Conservation (phyloP, 2,797 vertebrate genomes). For the Phoeniculus purpureus region DNA sequence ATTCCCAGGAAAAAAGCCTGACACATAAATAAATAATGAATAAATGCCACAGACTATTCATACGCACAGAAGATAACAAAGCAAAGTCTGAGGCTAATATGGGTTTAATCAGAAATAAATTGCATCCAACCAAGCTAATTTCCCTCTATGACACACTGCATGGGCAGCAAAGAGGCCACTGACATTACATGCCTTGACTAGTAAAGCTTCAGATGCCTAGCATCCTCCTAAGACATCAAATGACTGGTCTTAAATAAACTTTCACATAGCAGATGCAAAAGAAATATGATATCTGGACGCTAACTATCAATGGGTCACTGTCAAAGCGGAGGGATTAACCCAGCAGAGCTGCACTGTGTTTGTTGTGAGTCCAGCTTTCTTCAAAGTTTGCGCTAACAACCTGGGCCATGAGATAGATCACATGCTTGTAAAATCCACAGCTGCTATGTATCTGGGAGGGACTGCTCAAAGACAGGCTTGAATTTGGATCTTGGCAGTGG, state of each 20-base stretch:
- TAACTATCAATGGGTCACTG: constrained; percentile 1
- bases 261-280: constrained; percentile 46
- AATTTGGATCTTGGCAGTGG: constrained; percentile 28
- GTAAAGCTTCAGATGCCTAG: constrained; percentile 38
- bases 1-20: constrained; percentile 1
- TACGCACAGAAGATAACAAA: constrained; percentile 48
- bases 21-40: constrained; percentile 43
- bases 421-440: constrained; percentile 33
- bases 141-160: neutral
- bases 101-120: constrained; percentile 60
- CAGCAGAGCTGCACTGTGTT: constrained; percentile 1
- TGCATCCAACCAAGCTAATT: constrained; percentile 18
- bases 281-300: neutral
- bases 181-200: constrained; percentile 21
- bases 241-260: constrained; percentile 49
- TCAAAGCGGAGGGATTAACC: constrained; percentile 50
- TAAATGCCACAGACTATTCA: neutral
- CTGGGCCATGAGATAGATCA: neutral
- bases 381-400: constrained; percentile 43
- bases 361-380: constrained; percentile 58
- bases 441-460: constrained; percentile 32
- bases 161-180: neutral
- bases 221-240: constrained; percentile 39
- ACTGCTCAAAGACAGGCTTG: constrained; percentile 34
- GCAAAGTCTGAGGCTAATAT: constrained; percentile 30